phyloP scores from a whole-genome alignment of 2,113 vertebrate species.

The Erythrocebus patas region DNA sequence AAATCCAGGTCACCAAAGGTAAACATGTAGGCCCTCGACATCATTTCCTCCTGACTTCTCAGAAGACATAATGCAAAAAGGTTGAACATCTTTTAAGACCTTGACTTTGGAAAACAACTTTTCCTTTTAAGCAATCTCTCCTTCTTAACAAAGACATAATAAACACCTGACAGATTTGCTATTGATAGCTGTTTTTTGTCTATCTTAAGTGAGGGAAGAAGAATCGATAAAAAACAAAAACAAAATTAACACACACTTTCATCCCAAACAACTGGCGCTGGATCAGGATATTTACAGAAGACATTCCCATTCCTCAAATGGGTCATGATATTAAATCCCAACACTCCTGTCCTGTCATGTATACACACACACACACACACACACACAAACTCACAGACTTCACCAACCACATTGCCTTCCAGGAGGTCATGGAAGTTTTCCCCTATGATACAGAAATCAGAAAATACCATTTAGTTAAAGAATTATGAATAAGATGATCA shows the following conservation, averaged over 20 bases:
- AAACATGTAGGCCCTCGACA: neutral
- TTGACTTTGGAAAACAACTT: neutral
- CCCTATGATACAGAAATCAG: neutral
- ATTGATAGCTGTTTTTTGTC: neutral
- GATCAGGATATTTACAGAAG: neutral
- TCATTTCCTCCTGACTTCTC: neutral
- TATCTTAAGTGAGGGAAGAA: neutral
- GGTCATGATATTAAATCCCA: neutral
- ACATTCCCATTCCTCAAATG: neutral
- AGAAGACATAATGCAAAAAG: neutral
- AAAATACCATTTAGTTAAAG: neutral
- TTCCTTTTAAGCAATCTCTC: neutral
- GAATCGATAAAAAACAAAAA: neutral
- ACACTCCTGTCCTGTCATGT: fast-evolving
- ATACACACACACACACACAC: fast-evolving
- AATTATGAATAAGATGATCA: neutral
- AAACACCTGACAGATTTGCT: neutral
- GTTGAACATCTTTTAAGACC: neutral
- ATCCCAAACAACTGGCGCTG: neutral
- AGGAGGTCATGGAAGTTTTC: neutral
- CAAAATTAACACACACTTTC: neutral
- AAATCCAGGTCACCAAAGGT: neutral
- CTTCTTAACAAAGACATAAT: neutral
- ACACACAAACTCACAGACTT: neutral
- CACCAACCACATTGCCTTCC: neutral